Conservation (phyloP, 2,113 vertebrate genomes). For the Cyphomyrus plagiostoma region DNA sequence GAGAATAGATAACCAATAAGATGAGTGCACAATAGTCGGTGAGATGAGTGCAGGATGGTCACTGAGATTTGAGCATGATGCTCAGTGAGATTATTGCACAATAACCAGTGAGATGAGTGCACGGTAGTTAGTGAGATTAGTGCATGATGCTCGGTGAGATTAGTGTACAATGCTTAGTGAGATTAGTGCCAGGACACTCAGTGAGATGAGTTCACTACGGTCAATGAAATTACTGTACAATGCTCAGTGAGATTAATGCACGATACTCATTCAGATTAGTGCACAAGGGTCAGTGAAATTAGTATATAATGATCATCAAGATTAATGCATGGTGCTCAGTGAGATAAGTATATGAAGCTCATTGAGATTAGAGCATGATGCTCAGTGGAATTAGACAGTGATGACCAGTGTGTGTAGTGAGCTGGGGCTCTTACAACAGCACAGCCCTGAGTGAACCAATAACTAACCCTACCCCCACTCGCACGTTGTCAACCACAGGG, state of each 20-base stretch:
- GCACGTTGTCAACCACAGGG: constrained; percentile 99
- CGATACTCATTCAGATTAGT: neutral
- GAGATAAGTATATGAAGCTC: neutral
- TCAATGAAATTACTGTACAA: neutral
- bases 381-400: neutral
- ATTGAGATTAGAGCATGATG: neutral
- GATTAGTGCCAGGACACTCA: neutral
- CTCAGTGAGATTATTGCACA: neutral
- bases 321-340: neutral
- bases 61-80: neutral
- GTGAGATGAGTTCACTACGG: neutral
- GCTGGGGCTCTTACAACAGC: neutral
- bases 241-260: neutral
- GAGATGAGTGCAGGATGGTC: neutral
- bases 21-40: neutral
- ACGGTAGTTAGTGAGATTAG: neutral
- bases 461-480: constrained; percentile 51
- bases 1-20: neutral
- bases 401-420: neutral
- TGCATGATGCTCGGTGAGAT: neutral
- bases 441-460: neutral
- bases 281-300: neutral
- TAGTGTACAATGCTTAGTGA: neutral
- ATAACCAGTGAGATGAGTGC: neutral
- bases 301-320: neutral